Evolutionary conservation across 2,888 invertebrate genomes (phyloP), one percentile per base, ranked within the genome.

Genomic region (Spilosoma lubricipeda): DNA sequence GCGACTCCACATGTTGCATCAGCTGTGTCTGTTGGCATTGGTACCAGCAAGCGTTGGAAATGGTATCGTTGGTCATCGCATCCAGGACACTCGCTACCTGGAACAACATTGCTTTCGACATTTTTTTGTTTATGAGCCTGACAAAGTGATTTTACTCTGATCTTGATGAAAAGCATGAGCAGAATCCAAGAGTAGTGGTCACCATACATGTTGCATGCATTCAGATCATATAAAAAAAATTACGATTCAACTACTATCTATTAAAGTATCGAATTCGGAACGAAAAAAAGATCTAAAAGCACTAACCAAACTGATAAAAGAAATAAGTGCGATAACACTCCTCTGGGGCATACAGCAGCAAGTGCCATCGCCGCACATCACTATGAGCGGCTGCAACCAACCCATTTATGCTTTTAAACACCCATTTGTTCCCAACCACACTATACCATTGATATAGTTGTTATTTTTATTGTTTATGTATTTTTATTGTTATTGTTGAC

Each of bases 231-330:
- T n/a, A n/a, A n/a, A n/a, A n/a, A n/a, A n/a, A n/a, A n/a, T n/a
- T n/a, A n/a, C n/a, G n/a, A n/a, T n/a, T n/a, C n/a, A n/a, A n/a
- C n/a, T n/a, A n/a, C n/a, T n/a, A 33, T 4, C 33, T 42, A 42
- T 15, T 42, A 42, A 42, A 13, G 42, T 42, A 42, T 39, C 42
- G 2, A 42, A 15, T 42, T 2, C 42, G 7, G 39, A 42, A 42
- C 11, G 11, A 42, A 15, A 15, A 42, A 42, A 42, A 42, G 15
- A 42, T 11, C 27, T 67, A 33, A 18, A 13, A 68, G 72, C 30
- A 86, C 91, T 76, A 78, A 93, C 93, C 86, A 93, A 86, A 84
- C 90, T 90, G 70, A 92, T 85, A 4, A 92, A 75, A 15, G 93
- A 88, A 77, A 93, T 92, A 0, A 91, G 73, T 3, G 85, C 86